phyloP scores from a whole-genome alignment of 2,113 vertebrate genomes.

The Mungos mungo region DNA sequence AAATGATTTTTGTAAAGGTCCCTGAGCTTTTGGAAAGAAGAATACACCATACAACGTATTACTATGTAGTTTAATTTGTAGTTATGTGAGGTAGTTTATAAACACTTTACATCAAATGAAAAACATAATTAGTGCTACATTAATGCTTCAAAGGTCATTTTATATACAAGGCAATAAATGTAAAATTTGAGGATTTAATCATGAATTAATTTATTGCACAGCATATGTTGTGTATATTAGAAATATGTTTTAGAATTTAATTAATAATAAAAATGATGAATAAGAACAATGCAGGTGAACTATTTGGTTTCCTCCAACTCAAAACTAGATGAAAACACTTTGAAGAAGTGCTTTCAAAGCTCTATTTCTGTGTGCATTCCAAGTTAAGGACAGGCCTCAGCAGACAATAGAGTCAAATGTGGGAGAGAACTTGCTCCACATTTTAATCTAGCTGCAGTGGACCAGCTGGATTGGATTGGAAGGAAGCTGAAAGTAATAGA shows the following conservation, averaged over 20 bases:
- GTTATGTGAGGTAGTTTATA: conserved; percentile 56
- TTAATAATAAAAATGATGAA: conserved; percentile 62
- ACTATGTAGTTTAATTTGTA: conserved; percentile 66
- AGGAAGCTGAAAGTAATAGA: no score
- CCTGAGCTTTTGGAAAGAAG: conserved; percentile 67
- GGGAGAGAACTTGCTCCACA: neutral
- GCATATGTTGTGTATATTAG: conserved; percentile 74
- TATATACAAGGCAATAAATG: conserved; percentile 72
- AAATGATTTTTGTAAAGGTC: conserved; percentile 71
- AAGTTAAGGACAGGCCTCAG: neutral
- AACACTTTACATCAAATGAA: conserved; percentile 65
- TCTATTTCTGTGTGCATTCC: neutral
- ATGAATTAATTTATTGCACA: conserved; percentile 64
- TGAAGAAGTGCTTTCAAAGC: neutral
- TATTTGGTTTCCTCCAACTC: conserved; percentile 17
- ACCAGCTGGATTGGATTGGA: no score
- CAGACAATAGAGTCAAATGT: neutral
- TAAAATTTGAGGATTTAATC: conserved; percentile 71
- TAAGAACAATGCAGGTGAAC: conserved; percentile 9
- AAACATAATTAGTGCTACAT: conserved; percentile 75
- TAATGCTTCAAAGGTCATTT: conserved; percentile 73
- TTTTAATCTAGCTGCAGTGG: neutral
- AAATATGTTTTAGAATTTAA: conserved; percentile 63
- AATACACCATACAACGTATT: conserved; percentile 9
- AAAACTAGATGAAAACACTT: neutral